Evolutionary conservation across 2,888 invertebrate species (phyloP).

Genomic region (Hedychridium roseum): DNA sequence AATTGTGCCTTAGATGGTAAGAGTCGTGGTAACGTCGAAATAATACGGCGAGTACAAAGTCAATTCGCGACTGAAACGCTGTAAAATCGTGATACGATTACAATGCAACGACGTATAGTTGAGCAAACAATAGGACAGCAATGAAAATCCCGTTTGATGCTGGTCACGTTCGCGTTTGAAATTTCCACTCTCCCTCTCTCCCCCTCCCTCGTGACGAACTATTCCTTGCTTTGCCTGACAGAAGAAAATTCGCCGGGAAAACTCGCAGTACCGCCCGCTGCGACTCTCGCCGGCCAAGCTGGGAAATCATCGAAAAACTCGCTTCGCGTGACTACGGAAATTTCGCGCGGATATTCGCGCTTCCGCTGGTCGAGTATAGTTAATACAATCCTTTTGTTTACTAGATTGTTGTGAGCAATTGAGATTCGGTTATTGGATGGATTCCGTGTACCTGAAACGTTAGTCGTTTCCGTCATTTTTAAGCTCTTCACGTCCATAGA

Average conservation of each 20-base stretch:
- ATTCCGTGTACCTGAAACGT: constrained; percentile 44
- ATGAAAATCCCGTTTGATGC: constrained; percentile 39
- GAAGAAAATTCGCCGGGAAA: too few species aligned
- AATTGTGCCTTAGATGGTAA: constrained; percentile 34
- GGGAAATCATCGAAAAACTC: too few species aligned
- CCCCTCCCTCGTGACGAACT: constrained; percentile 4
- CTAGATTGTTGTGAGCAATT: constrained; percentile 55
- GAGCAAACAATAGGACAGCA: constrained; percentile 50
- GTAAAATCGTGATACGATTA: constrained; percentile 17
- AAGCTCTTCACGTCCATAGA: neutral
- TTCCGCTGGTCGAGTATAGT: constrained; percentile 24
- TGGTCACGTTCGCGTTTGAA: constrained; percentile 11
- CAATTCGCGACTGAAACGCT: constrained; percentile 18
- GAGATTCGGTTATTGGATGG: constrained; percentile 56
- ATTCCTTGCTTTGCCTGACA: too few species aligned
- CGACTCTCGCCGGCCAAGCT: too few species aligned
- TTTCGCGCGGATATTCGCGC: neutral
- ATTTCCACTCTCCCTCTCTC: neutral
- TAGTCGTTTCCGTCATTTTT: constrained; percentile 28
- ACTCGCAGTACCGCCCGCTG: too few species aligned
- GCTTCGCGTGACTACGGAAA: too few species aligned
- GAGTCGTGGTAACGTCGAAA: constrained; percentile 31
- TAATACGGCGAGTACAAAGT: constrained; percentile 25
- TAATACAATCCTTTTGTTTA: constrained; percentile 28
- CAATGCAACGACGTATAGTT: constrained; percentile 27